A percentile compares a stretch with the other conserved stretches of the same genome.
Evolutionary conservation across 2,113 vertebrate genomes (phyloP).

Genomic region (Cromileptes altivelis): DNA sequence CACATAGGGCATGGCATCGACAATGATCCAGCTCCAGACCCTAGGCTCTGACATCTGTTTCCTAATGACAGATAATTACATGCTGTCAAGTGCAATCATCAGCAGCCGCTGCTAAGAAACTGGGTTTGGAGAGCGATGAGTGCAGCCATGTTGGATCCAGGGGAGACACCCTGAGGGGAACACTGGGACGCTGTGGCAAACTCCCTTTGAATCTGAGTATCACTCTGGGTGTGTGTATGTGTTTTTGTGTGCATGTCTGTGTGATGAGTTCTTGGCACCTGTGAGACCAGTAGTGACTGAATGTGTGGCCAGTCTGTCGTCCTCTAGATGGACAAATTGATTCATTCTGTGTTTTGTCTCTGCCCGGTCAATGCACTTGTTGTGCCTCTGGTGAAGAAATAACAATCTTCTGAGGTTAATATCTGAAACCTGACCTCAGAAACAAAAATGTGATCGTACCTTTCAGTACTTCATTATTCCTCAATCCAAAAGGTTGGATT

Average conservation of each 20-base stretch:
- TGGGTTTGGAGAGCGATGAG: constrained; percentile 50
- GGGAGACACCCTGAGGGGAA: constrained; percentile 12
- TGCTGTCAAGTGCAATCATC: constrained; percentile 93
- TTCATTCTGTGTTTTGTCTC: neutral
- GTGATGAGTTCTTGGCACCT: constrained; percentile 6
- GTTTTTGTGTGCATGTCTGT: neutral
- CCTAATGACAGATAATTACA: constrained; percentile 96
- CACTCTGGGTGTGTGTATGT: neutral
- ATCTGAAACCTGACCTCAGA: neutral
- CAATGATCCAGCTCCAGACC: constrained; percentile 80
- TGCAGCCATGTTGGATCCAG: constrained; percentile 57
- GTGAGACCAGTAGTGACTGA: neutral
- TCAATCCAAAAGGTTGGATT: too few relatives aligned
- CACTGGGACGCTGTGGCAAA: constrained; percentile 3
- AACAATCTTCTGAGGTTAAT: neutral
- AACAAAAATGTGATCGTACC: neutral
- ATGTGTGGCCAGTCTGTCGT: neutral
- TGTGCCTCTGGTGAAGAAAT: neutral
- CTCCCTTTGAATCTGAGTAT: constrained; percentile 24
- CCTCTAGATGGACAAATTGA: neutral
- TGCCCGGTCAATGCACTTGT: neutral
- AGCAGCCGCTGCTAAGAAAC: constrained; percentile 87
- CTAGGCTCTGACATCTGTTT: constrained; percentile 91
- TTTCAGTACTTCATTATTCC: too few relatives aligned
- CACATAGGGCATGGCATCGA: constrained; percentile 59